These are phyloP conservation scores for Himalopsyche anomala DNA, from an alignment of 2,888 invertebrate species.

Conservation along the genomic window DNA sequence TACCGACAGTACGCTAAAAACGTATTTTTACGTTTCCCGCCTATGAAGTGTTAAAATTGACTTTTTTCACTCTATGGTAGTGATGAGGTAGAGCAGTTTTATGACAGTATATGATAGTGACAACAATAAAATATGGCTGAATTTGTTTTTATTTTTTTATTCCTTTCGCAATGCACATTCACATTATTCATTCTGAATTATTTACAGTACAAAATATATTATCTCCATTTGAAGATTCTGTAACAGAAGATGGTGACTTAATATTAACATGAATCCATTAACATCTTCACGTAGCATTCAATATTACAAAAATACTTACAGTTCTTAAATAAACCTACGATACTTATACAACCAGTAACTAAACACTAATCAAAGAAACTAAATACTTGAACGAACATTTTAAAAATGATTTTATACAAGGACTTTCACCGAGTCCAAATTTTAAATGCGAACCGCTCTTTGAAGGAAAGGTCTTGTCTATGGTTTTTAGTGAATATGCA, in stretches of 20 bases:
- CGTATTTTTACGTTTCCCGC: too few species aligned
- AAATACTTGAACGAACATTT: conserved; percentile 28
- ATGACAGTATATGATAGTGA: too few species aligned
- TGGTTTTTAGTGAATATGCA: too few species aligned
- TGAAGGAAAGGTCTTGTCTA: not conserved
- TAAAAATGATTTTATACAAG: not conserved
- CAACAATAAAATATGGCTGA: too few species aligned
- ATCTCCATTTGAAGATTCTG: conserved; percentile 54
- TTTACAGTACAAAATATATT: conserved; percentile 65
- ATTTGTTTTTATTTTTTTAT: conserved; percentile 56
- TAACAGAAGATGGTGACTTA: conserved; percentile 40
- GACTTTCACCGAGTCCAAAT: not conserved
- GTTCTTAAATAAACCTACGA: conserved; percentile 46
- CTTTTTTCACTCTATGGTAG: too few species aligned
- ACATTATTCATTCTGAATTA: conserved; percentile 58
- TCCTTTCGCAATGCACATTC: conserved; percentile 62
- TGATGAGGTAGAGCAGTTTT: too few species aligned
- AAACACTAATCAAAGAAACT: conserved; percentile 51
- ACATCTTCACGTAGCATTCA: conserved; percentile 50
- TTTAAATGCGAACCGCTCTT: not conserved
- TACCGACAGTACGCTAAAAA: too few species aligned
- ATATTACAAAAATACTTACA: conserved; percentile 56
- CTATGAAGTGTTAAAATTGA: too few species aligned
- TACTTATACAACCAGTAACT: conserved; percentile 52
- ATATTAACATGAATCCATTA: conserved; percentile 46